Conservation (phyloP, 2,797 vertebrate species). For the Acestrorhynchus altus region DNA sequence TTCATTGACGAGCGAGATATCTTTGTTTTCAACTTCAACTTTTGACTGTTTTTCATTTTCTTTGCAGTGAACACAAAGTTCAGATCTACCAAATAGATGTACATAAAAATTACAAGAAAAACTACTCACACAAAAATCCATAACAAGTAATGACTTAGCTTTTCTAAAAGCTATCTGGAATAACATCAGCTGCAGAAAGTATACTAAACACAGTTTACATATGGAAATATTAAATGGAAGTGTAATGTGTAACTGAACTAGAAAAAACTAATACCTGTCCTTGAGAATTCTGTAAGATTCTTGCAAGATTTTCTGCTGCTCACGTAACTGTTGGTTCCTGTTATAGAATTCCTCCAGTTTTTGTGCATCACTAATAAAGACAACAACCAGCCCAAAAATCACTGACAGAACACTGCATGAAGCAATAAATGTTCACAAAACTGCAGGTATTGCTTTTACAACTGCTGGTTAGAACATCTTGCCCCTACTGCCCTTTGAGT, state of each 20-base stretch:
- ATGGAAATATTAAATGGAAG: constrained; percentile 71
- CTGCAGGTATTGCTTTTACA: too few relatives aligned
- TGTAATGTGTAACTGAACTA: too few relatives aligned
- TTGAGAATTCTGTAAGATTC: constrained; percentile 87
- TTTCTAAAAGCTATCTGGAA: neutral
- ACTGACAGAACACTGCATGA: too few relatives aligned
- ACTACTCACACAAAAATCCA: too few relatives aligned
- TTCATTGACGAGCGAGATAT: constrained; percentile 83
- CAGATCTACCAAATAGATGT: constrained; percentile 68
- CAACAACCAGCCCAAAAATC: constrained; percentile 2
- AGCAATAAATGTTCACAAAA: too few relatives aligned
- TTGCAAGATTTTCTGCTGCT: constrained; percentile 89
- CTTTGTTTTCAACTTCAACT: constrained; percentile 83
- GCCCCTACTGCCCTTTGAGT: too few relatives aligned
- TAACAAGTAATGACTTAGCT: too few relatives aligned
- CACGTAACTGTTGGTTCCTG: constrained; percentile 91
- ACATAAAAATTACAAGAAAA: neutral
- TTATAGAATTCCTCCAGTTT: constrained; percentile 91
- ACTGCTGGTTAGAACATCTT: too few relatives aligned
- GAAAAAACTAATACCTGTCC: constrained; percentile 81
- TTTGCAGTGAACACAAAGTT: constrained; percentile 87
- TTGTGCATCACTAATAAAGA: constrained; percentile 87
- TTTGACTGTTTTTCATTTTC: constrained; percentile 86
- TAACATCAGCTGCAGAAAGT: neutral
- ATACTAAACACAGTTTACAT: constrained; percentile 65